Evolutionary conservation across 2,888 invertebrate species (phyloP).

Genomic region (Tortrix viridana): DNA sequence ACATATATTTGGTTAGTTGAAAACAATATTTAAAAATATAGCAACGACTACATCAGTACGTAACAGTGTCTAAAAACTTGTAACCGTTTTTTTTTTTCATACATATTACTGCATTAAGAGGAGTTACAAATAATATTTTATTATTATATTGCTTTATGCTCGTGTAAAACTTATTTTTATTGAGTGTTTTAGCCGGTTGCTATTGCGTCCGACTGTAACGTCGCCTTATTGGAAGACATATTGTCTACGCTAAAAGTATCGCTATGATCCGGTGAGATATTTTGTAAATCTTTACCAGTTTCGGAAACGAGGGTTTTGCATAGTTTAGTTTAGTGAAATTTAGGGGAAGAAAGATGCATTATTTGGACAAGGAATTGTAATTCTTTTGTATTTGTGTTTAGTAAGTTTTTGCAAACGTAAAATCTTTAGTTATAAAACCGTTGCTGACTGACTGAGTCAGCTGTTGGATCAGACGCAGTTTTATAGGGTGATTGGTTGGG

Average conservation of each 20-base stretch:
- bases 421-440: background rate
- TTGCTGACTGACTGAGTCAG: too few relatives aligned
- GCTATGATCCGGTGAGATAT: conserved; percentile 26
- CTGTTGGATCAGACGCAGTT: too few relatives aligned
- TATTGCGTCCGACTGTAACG: conserved; percentile 40
- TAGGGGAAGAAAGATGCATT: conserved; percentile 18
- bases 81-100: too few relatives aligned
- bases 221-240: conserved; percentile 54
- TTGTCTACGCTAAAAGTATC: conserved; percentile 40
- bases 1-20: too few relatives aligned
- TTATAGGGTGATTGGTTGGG: too few relatives aligned
- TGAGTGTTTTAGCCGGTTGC: background rate
- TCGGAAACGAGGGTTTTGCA: conserved; percentile 13
- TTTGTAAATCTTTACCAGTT: conserved; percentile 27
- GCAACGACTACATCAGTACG: too few relatives aligned
- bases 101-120: too few relatives aligned
- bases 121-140: too few relatives aligned
- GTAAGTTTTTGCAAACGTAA: background rate
- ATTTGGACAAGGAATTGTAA: background rate
- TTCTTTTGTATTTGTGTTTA: background rate
- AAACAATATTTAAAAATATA: too few relatives aligned
- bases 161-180: too few relatives aligned
- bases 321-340: conserved; percentile 11
- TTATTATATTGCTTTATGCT: too few relatives aligned
- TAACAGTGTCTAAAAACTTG: too few relatives aligned